Evolutionary conservation across 2,113 vertebrate genomes (phyloP).

Genomic region (Labeo catla): DNA sequence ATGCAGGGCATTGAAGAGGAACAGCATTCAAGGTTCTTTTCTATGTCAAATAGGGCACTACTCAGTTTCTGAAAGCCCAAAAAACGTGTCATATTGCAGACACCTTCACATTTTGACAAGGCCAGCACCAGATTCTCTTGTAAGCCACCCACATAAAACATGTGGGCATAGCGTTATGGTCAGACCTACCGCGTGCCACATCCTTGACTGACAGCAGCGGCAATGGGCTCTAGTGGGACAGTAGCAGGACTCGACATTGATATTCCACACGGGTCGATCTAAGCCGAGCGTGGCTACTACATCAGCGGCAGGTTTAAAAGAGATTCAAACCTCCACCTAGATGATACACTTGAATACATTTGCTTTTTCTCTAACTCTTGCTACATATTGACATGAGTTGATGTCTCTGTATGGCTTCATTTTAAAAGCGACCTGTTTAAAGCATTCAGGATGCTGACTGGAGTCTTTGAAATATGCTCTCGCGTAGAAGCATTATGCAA

Average conservation of each 20-base stretch:
- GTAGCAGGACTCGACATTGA: conserved; percentile 19
- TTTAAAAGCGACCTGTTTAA: not conserved
- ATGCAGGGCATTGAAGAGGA: not conserved
- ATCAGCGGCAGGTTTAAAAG: not conserved
- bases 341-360: not conserved
- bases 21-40: not conserved
- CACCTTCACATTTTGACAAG: conserved; percentile 4
- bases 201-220: conserved; percentile 29
- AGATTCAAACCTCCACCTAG: not conserved
- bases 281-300: conserved; percentile 2
- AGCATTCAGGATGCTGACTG: not conserved
- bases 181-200: conserved; percentile 3
- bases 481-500: conserved; percentile 18
- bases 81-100: not conserved
- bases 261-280: conserved; percentile 3
- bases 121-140: conserved; percentile 4
- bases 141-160: conserved; percentile 5
- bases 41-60: not conserved
- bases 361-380: not conserved
- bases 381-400: not conserved
- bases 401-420: not conserved
- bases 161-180: conserved; percentile 21
- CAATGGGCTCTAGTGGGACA: conserved; percentile 1
- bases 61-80: not conserved
- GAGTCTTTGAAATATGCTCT: not conserved